A percentile compares a stretch with the other conserved stretches of the same genome.
Evolutionary conservation across 2,888 invertebrate species (phyloP).

Genomic region (Acrobeloides nanus): DNA sequence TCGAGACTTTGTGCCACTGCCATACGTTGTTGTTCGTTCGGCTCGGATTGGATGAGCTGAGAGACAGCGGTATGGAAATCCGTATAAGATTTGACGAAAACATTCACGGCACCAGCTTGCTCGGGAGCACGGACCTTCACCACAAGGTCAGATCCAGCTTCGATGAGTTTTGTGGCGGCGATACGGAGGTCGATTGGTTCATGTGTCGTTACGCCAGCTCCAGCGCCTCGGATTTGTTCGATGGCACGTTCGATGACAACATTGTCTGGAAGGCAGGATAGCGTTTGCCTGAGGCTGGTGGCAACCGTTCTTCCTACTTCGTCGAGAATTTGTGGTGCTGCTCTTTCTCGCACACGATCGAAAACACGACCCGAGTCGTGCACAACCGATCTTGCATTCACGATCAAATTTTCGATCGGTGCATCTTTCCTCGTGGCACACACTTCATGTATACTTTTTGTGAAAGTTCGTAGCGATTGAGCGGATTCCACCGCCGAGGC

Average conservation of each 20-base stretch:
- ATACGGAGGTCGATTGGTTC: slow-evolving; percentile 69
- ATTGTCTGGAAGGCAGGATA: slow-evolving; percentile 83
- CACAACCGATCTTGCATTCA: slow-evolving; percentile 44
- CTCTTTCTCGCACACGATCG: slow-evolving; percentile 38
- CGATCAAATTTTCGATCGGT: slow-evolving; percentile 26
- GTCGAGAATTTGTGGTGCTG: slow-evolving; percentile 28
- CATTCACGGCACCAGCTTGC: slow-evolving; percentile 33
- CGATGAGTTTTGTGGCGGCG: slow-evolving; percentile 75
- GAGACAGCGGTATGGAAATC: slow-evolving; percentile 40
- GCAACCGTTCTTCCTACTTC: slow-evolving; percentile 34
- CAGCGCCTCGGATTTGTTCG: slow-evolving; percentile 64
- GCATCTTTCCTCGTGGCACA: slow-evolving; percentile 34
- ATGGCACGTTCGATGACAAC: slow-evolving; percentile 84
- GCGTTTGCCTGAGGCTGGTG: slow-evolving; percentile 66
- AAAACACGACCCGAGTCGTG: slow-evolving; percentile 47
- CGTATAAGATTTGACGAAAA: slow-evolving; percentile 37
- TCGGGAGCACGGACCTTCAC: slow-evolving; percentile 32
- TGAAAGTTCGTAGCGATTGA: slow-evolving; percentile 39
- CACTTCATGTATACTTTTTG: slow-evolving; percentile 34
- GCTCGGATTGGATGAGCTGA: slow-evolving; percentile 7
- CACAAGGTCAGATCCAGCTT: slow-evolving; percentile 73
- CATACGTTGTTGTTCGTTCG: slow-evolving; percentile 7
- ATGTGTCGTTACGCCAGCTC: no score
- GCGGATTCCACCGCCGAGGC: slow-evolving; percentile 44
- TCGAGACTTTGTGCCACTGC: slow-evolving; percentile 16